Percentiles rank a stretch among this genome's conserved stretches.
Conservation (phyloP, 2,113 vertebrate genomes). For the Brienomyrus longianalis region DNA sequence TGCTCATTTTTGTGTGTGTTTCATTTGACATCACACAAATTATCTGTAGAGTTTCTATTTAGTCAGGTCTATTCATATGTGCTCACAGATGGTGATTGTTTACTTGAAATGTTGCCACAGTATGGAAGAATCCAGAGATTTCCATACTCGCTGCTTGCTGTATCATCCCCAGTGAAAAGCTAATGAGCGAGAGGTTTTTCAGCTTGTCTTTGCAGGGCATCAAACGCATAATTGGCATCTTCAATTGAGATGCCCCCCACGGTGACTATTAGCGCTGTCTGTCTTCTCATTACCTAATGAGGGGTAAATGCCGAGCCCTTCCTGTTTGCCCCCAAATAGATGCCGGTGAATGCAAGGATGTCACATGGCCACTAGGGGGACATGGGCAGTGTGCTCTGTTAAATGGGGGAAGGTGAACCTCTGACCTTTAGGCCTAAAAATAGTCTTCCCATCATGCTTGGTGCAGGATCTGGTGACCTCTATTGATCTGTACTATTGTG, state of each 20-base stretch:
- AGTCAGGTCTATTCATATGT: neutral
- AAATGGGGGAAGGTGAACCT: neutral
- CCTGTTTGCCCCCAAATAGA: constrained; percentile 7
- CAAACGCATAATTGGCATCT: constrained; percentile 6
- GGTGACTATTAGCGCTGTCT: constrained; percentile 11
- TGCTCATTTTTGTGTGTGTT: neutral
- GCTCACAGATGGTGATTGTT: neutral
- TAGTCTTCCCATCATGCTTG: neutral
- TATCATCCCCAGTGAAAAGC: neutral
- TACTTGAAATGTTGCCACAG: neutral
- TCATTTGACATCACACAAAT: neutral
- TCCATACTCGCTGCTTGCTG: neutral
- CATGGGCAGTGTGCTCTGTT: neutral
- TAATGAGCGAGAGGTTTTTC: neutral
- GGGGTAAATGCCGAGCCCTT: constrained; percentile 14
- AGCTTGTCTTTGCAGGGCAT: constrained; percentile 7
- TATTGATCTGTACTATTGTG: neutral
- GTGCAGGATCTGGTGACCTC: neutral
- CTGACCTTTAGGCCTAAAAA: neutral
- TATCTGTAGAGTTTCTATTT: neutral
- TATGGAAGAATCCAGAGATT: neutral
- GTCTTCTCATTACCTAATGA: constrained; percentile 15
- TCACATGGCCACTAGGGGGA: neutral
- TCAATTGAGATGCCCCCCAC: neutral
- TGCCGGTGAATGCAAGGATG: neutral